These are phyloP conservation scores for Megaleporinus macrocephalus DNA, from an alignment of 2,113 vertebrate genomes.

Conservation along the genomic window DNA sequence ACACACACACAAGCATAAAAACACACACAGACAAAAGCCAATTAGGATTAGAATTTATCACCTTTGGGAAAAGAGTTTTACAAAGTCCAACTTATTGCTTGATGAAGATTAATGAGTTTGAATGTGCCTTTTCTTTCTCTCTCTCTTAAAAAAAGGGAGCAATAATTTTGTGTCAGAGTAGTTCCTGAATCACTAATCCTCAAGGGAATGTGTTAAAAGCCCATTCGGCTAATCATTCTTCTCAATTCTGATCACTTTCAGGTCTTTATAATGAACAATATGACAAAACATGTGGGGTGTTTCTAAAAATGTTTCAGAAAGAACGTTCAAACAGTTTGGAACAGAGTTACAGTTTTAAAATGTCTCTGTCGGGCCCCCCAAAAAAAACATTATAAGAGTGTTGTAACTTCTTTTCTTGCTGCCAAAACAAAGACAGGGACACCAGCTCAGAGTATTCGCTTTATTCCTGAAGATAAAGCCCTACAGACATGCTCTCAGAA, in stretches of 20 bases:
- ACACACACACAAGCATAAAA: slow-evolving; percentile 22
- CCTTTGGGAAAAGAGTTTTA: neutral
- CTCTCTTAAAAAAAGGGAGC: neutral
- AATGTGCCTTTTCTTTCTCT: neutral
- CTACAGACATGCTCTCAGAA: too few species aligned
- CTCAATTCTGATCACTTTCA: neutral
- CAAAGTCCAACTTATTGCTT: slow-evolving; percentile 5
- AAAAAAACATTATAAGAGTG: too few species aligned
- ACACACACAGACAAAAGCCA: slow-evolving; percentile 20
- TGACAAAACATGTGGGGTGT: neutral
- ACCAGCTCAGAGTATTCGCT: too few species aligned
- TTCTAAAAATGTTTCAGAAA: too few species aligned
- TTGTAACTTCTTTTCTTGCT: too few species aligned
- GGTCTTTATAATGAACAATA: neutral
- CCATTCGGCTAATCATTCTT: slow-evolving; percentile 13
- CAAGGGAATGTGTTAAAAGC: neutral
- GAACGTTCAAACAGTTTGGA: too few species aligned
- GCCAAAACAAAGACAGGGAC: too few species aligned
- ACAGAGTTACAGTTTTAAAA: too few species aligned
- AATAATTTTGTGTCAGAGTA: neutral
- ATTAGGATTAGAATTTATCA: slow-evolving; percentile 1
- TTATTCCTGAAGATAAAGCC: too few species aligned
- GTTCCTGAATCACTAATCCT: neutral
- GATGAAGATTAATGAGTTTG: slow-evolving; percentile 14
- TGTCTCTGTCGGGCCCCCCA: too few species aligned